Evolutionary conservation across 2,797 vertebrate genomes (phyloP).

Genomic region (Rhinella marina): DNA sequence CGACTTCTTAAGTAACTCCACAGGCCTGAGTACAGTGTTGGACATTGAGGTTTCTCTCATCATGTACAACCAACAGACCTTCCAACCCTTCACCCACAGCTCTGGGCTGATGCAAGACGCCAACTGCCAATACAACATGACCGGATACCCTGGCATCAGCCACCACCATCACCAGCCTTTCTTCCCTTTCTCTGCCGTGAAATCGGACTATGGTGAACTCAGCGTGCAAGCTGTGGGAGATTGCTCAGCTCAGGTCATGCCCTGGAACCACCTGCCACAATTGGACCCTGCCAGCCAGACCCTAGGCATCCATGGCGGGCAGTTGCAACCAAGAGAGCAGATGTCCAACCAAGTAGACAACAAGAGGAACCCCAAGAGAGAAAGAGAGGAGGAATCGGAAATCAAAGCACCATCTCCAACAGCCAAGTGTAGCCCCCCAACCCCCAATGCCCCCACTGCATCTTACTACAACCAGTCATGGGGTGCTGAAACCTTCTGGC

Average conservation of each 20-base stretch:
- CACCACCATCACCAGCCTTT: slow-evolving; percentile 73
- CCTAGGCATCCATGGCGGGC: slow-evolving; percentile 67
- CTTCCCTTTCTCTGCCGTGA: slow-evolving; percentile 73
- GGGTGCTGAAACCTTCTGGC: slow-evolving; percentile 73
- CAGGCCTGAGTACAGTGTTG: slow-evolving; percentile 63
- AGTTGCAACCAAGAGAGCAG: slow-evolving; percentile 68
- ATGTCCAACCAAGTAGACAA: slow-evolving; percentile 73
- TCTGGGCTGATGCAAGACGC: slow-evolving; percentile 76
- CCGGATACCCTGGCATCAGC: slow-evolving; percentile 71
- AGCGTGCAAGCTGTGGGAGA: slow-evolving; percentile 74
- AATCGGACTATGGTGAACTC: slow-evolving; percentile 72
- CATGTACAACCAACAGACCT: slow-evolving; percentile 72
- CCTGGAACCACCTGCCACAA: slow-evolving; percentile 79
- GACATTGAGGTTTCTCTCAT: neutral
- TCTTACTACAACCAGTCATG: slow-evolving; percentile 77
- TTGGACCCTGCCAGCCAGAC: slow-evolving; percentile 76
- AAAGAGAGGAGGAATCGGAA: slow-evolving; percentile 76
- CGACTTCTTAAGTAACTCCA: neutral
- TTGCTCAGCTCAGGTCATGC: slow-evolving; percentile 72
- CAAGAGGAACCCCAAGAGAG: slow-evolving; percentile 67
- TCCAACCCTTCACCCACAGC: slow-evolving; percentile 71
- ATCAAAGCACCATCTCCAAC: slow-evolving; percentile 43
- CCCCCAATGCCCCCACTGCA: slow-evolving; percentile 67
- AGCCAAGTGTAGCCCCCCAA: slow-evolving; percentile 68
- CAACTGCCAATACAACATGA: slow-evolving; percentile 75